Evolutionary conservation across 2,113 vertebrate genomes (phyloP).

Genomic region (Caranx ignobilis): DNA sequence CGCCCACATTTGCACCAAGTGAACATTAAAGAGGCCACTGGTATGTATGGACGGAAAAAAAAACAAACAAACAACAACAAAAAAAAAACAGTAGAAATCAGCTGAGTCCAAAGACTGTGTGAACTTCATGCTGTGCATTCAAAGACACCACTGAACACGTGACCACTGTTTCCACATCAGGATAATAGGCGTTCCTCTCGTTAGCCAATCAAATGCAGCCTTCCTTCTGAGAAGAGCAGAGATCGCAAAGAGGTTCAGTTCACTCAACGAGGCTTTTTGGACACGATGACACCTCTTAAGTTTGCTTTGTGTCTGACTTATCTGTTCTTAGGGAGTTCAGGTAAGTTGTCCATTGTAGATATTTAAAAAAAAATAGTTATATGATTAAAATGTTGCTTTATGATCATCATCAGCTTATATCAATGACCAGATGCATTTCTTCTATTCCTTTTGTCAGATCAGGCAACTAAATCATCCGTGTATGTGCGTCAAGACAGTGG

Average conservation of each 20-base stretch:
- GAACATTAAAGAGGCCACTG: too few relatives aligned
- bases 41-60: too few relatives aligned
- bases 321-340: not conserved
- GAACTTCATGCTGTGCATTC: not conserved
- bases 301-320: not conserved
- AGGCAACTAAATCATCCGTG: not conserved
- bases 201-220: constrained; percentile 45
- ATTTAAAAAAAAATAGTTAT: too few relatives aligned
- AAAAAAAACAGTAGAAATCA: too few relatives aligned
- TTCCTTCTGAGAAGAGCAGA: constrained; percentile 13
- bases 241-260: not conserved
- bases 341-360: not conserved
- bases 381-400: too few relatives aligned
- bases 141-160: not conserved
- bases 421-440: too few relatives aligned
- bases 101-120: too few relatives aligned
- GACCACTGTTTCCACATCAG: not conserved
- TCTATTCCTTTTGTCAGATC: not conserved
- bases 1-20: too few relatives aligned
- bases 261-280: not conserved
- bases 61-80: too few relatives aligned
- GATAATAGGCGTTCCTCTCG: not conserved
- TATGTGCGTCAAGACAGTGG: not conserved
- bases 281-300: not conserved
- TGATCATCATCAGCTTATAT: too few relatives aligned